Evolutionary conservation across 2,113 vertebrate genomes (phyloP), one percentile per base, ranked within the genome.

Genomic region (Bungarus multicinctus): DNA sequence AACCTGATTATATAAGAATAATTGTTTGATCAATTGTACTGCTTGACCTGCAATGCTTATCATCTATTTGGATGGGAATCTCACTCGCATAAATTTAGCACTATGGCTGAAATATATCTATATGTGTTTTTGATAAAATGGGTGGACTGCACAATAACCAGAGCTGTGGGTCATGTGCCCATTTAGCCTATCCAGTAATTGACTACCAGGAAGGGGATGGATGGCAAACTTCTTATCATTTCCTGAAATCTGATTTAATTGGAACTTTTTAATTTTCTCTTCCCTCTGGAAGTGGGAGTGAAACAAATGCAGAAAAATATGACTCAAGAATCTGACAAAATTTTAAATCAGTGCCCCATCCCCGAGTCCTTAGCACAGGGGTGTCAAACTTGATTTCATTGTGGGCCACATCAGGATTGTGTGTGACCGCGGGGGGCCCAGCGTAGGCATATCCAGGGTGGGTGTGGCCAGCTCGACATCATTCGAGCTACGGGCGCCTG

Each of bases 271-370:
- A 22, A n/a, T 87, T 87, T 86, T 47, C 5, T 69, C 64, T 30
- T 20, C 30, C n/a, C 47, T 8, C 30, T 6, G 64, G 34, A 88
- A 69, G n/a, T 89, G 22, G 55, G 60, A 81, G 18, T 47, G 7
- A 43, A 3, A 12, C 18, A 89, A 25, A 58, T 54, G 47, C 2
- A 47, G 18, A 39, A 34, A 57, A 8, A 0, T 90, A 93, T 45
- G 58, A 94, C 20, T 93, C 47, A 27, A 87, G 57, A 94, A 95
- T 93, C 14, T 88, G 86, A 81, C 14, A 93, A 9, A 3, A 87
- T 94, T 89, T 8, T 53, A 45, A 94, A 55, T 69, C 94, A 96
- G 58, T 52, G 93, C 50, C 91, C 0, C 25, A 58, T 89, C 54
- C 8, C 94, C 92, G 30, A 43, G 14, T 87, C 90, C 34, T 74